Percentiles rank a stretch among this genome's conserved stretches.
phyloP scores from a whole-genome alignment of 53 echinoderm and acorn worm genomes.

The Arbacia lixula region DNA sequence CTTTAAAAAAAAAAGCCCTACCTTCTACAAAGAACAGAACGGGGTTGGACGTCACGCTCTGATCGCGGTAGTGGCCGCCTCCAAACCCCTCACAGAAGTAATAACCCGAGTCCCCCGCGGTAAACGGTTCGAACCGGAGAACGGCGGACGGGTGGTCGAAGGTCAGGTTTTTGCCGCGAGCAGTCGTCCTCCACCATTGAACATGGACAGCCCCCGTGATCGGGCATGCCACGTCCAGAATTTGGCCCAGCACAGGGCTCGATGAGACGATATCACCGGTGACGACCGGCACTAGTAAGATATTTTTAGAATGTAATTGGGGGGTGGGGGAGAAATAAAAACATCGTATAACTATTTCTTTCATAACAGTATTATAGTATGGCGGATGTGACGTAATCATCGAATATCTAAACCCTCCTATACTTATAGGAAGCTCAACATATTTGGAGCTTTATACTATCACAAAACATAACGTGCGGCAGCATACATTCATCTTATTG shows the following conservation, averaged over 20 bases:
- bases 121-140: constrained; percentile 19
- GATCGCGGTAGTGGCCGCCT: constrained; percentile 48
- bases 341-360: too few relatives aligned
- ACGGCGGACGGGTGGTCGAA: constrained; percentile 3
- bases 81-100: constrained; percentile 77
- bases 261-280: neutral
- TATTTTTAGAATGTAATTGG: too few relatives aligned
- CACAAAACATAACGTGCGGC: too few relatives aligned
- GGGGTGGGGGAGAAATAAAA: too few relatives aligned
- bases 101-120: constrained; percentile 58
- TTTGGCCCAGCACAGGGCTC: neutral
- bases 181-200: constrained; percentile 5
- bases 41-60: constrained; percentile 51
- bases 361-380: too few relatives aligned
- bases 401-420: too few relatives aligned
- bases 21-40: constrained; percentile 63
- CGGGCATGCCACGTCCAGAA: constrained; percentile 8
- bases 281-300: neutral
- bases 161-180: neutral
- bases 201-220: constrained; percentile 26
- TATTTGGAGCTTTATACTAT: too few relatives aligned
- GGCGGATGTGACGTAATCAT: too few relatives aligned
- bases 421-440: too few relatives aligned
- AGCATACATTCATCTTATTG: too few relatives aligned
- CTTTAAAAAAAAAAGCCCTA: too few relatives aligned